Evolutionary conservation across 1,140 invertebrate genomes (phyloP), one percentile per base, ranked within the genome.

Genomic region (Psilanteris sp.): DNA sequence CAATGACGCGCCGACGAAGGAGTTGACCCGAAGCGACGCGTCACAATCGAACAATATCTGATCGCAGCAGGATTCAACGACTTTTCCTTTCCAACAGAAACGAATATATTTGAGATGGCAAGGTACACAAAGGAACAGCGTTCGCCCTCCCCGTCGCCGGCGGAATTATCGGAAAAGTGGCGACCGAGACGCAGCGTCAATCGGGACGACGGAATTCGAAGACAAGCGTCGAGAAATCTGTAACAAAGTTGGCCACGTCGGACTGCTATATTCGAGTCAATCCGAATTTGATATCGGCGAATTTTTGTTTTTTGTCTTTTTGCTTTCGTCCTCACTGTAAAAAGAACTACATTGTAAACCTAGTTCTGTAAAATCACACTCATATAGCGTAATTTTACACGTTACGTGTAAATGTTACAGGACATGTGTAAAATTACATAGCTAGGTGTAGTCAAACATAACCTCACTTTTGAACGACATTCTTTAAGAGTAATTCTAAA

Each of bases 181-280:
- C 64, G 59, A 11, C 22, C 39, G 61, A 39, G 61, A 39, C 57
- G 20, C 7, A 44, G 68, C 41, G 44, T 54, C 32, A 55, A 67
- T 64, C 61, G 24, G 36, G 61, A 54, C 43, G 41, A 61, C 22
- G 32, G 73, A 46, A 44, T 77, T 70, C 11, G 50, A 59, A 46
- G 44, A 72, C 62, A 79, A 79, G 74, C 71, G 54, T 79, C 32
- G 31, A 54, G 41, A 66, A 77, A 59, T 79, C 18, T 44, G 50
- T 73, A 11, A 50, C 71, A 54, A 79, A 68, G n/a, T n/a, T n/a
- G n/a, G n/a, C n/a, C n/a, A n/a, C n/a, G n/a, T 84, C 80, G 81
- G 82, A 83, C 82, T 84, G 74, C 76, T 81, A 83, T 84, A 86
- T 86, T 83, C 79, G 18, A 62, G 32, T 54, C 11, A 62, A 46